Conservation (phyloP, 64 coral and sea anemone genomes). For the Acropora yongei region DNA sequence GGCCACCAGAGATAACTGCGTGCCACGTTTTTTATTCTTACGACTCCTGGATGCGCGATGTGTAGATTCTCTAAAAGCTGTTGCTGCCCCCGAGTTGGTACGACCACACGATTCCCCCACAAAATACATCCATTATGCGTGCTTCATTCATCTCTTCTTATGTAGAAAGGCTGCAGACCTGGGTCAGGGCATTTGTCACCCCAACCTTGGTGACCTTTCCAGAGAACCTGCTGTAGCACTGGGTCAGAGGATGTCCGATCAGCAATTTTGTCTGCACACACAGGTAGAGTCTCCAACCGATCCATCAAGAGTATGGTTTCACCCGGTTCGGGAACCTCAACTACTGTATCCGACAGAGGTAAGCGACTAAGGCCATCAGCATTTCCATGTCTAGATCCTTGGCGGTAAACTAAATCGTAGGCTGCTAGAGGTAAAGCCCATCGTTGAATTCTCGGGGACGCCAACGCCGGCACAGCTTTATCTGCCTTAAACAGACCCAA, state of each 20-base stretch:
- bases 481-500: too few relatives aligned
- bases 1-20: too few relatives aligned
- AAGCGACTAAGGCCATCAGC: conserved; percentile 35
- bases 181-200: neutral
- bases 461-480: too few relatives aligned
- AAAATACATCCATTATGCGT: too few relatives aligned
- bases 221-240: neutral
- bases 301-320: conserved; percentile 19
- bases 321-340: neutral
- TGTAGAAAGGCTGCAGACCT: neutral
- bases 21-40: too few relatives aligned
- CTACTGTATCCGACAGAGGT: neutral
- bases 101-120: too few relatives aligned
- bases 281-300: neutral
- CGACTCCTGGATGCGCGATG: neutral
- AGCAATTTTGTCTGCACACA: neutral
- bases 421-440: too few relatives aligned
- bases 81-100: too few relatives aligned
- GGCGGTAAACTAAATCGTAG: neutral
- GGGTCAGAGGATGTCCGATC: conserved; percentile 10
- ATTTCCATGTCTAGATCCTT: neutral
- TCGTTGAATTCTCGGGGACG: too few relatives aligned
- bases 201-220: conserved; percentile 5
- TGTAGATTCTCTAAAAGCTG: too few relatives aligned
- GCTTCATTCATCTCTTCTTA: neutral